These are phyloP conservation scores for Scopus umbretta DNA, from an alignment of 2,113 vertebrate genomes.

Conservation along the genomic window DNA sequence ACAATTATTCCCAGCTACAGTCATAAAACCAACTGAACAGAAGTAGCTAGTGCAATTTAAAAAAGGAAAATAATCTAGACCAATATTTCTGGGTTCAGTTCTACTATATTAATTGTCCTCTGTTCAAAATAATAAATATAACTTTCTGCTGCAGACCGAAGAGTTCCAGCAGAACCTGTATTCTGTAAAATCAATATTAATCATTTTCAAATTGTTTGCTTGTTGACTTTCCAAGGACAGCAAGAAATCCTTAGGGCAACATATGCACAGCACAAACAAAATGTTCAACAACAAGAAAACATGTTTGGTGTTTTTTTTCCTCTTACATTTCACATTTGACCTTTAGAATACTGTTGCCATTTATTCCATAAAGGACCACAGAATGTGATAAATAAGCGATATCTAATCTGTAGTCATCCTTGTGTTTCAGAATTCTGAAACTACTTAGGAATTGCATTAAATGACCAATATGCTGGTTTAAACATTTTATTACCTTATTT, in stretches of 20 bases:
- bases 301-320: neutral
- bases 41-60: neutral
- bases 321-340: slow-evolving; percentile 11
- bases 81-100: neutral
- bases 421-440: neutral
- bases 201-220: slow-evolving; percentile 12
- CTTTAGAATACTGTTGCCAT: neutral
- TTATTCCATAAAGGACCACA: neutral
- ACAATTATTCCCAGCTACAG: neutral
- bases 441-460: neutral
- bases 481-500: neutral
- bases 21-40: neutral
- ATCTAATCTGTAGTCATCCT: neutral
- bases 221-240: slow-evolving; percentile 40
- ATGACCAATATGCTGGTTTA: neutral
- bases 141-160: neutral
- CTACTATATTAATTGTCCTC: neutral
- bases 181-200: slow-evolving; percentile 40
- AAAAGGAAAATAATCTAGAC: neutral
- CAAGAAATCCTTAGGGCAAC: slow-evolving; percentile 23
- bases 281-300: neutral
- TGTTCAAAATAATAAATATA: neutral
- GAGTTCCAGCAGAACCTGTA: neutral
- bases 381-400: neutral
- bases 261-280: neutral